A percentile compares a stretch with the other conserved stretches of the same genome.
phyloP scores from a whole-genome alignment of 2,113 vertebrate genomes.

The Martes martes region DNA sequence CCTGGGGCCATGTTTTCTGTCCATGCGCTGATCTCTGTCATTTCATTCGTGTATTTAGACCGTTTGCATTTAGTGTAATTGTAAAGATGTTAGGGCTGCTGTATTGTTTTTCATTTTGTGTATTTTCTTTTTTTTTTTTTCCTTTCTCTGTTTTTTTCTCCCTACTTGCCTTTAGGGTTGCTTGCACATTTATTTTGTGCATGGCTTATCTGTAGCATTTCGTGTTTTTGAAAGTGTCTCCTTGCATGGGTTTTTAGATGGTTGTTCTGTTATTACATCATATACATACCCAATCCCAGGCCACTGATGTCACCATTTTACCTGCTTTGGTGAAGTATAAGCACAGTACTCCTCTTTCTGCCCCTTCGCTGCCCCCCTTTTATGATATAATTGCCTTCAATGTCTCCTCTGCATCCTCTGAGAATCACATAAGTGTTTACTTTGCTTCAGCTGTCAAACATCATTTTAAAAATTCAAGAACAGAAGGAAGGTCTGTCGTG shows the following conservation, averaged over 20 bases:
- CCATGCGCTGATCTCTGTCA: neutral
- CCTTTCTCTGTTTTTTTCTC: neutral
- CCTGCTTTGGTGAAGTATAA: neutral
- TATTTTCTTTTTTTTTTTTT: neutral
- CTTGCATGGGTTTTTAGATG: accelerated
- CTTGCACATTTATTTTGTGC: neutral
- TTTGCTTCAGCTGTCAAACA: neutral
- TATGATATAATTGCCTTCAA: neutral
- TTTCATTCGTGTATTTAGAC: neutral
- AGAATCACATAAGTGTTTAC: neutral
- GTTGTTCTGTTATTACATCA: accelerated
- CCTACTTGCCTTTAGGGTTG: neutral
- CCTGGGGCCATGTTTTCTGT: too few species aligned
- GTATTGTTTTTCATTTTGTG: neutral
- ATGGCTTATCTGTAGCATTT: neutral
- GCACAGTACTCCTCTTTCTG: too few species aligned
- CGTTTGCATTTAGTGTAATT: neutral
- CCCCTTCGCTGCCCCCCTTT: neutral
- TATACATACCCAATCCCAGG: accelerated
- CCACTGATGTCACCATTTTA: accelerated
- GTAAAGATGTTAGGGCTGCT: accelerated
- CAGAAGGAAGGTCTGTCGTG: neutral
- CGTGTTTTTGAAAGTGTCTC: neutral
- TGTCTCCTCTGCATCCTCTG: neutral
- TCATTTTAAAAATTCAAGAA: neutral